These are phyloP conservation scores for Chamaetylas fuelleborni DNA, from an alignment of 2,113 vertebrate genomes.

Conservation along the genomic window DNA sequence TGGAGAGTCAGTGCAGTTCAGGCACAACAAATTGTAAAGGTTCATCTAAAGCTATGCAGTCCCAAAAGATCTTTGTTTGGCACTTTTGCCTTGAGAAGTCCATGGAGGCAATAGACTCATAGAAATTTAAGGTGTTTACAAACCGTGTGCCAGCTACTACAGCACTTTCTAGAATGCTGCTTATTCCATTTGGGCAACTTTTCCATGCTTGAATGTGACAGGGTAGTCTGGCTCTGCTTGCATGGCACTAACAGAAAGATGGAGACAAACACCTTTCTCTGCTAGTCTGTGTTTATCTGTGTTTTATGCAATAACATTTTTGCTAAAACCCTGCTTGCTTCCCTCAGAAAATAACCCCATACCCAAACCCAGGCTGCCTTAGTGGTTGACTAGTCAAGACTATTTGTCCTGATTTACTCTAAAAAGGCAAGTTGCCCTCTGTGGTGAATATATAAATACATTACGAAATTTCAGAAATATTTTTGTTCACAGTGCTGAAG, in stretches of 20 bases:
- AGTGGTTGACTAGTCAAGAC: neutral
- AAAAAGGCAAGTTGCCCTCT: neutral
- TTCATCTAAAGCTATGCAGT: neutral
- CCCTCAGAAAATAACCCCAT: neutral
- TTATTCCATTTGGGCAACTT: neutral
- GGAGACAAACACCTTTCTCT: neutral
- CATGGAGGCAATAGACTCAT: neutral
- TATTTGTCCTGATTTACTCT: neutral
- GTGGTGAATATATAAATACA: neutral
- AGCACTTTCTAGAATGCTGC: neutral
- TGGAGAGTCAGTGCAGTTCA: slow-evolving; percentile 35
- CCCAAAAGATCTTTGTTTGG: neutral
- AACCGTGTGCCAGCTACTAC: neutral
- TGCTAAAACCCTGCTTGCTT: neutral
- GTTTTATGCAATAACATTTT: neutral
- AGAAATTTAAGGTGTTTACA: slow-evolving; percentile 51
- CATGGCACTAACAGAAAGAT: neutral
- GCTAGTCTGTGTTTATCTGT: neutral
- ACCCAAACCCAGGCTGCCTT: neutral
- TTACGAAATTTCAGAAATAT: neutral
- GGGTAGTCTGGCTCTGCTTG: neutral
- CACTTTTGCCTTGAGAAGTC: slow-evolving; percentile 26
- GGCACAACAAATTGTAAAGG: slow-evolving; percentile 27
- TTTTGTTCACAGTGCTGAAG: neutral
- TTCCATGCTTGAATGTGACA: neutral